phyloP scores from a whole-genome alignment of 2,888 invertebrate species.

The Drosophila leonis region DNA sequence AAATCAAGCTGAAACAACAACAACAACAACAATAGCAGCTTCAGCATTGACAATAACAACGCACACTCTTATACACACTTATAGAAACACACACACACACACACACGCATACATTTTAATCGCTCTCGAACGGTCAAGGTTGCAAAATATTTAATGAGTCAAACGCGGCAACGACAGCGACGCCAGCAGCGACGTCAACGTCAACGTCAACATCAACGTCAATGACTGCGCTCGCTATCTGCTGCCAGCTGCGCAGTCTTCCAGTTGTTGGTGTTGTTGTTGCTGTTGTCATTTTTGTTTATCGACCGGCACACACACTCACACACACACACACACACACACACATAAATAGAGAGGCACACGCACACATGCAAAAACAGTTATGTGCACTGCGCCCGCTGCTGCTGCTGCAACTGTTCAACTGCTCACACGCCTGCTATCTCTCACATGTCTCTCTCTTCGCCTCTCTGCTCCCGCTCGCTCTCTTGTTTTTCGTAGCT shows the following conservation, averaged over 20 bases:
- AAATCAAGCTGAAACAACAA: constrained; percentile 2
- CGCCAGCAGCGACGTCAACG: constrained; percentile 23
- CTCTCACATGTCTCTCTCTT: not conserved
- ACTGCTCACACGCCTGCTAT: constrained; percentile 6
- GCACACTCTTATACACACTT: constrained; percentile 28
- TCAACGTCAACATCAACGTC: constrained; percentile 13
- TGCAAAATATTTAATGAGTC: constrained; percentile 81
- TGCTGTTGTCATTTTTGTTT: constrained; percentile 60
- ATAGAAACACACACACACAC: constrained; percentile 1
- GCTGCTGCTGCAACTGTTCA: constrained; percentile 1
- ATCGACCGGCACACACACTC: constrained; percentile 53
- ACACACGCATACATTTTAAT: constrained; percentile 64
- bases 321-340: not conserved
- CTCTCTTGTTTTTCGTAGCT: constrained; percentile 6
- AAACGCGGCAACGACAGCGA: constrained; percentile 59
- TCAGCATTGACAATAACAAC: constrained; percentile 35
- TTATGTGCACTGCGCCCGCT: constrained; percentile 36
- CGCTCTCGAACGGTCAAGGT: constrained; percentile 83
- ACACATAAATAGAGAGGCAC: not conserved
- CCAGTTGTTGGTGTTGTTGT: constrained; percentile 33
- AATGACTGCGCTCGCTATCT: constrained; percentile 49
- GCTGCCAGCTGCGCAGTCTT: constrained; percentile 49
- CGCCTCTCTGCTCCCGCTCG: not conserved
- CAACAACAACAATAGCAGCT: constrained; percentile 10
- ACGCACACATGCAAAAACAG: constrained; percentile 25